Base-by-base conservation (phyloP, 2,113 vertebrate genomes). In the Dinomys branickii region DNA sequence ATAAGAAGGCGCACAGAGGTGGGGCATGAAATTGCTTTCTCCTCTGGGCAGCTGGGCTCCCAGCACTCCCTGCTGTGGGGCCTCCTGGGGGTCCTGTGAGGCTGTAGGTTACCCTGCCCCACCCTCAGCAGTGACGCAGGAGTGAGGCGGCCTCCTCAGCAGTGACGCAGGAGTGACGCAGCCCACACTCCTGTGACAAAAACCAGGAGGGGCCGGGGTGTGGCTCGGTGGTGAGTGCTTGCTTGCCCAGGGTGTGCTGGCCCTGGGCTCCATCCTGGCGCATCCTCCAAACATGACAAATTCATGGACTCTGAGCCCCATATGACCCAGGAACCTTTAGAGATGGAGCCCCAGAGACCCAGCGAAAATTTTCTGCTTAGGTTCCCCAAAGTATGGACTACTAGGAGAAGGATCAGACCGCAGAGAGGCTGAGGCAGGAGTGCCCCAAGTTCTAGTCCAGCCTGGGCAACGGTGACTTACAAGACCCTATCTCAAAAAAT, bases 31-130 rank as follows among this genome's bases (percentile, higher is more conserved):
- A 26, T 26, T 77, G 44, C 44, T 50, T 41, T 50, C 73, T 28
- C 12, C 3, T 38, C 7, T 22, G 6, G 6, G 30, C 26, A 44
- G 24, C 44, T 7, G 3, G 0, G 6, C 2, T 44, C 65, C 24
- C 73, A 17, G 73, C 6, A 30, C 44, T 5, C 10, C 41, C 73
- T 30, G 41, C 73, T 47, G 19, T 3, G 0, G 12, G 41, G 41
- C 4, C 38, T 24, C 6, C 73, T 47, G 24, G 41, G 5, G 10
- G 35, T 69, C 35, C 35, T 47, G 38, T 44, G 22, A 24, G 67
- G 73, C 35, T 47, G 38, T 44, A 10, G 41, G 67, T 41, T 44
- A 28, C 41, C 41, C 2, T 44, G 12, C 26, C n/a, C 14, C 73
- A 13, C 41, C 10, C 41, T n/a, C n/a, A n/a, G n/a, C n/a, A n/a